Evolutionary conservation across 2,888 invertebrate species (phyloP), one percentile per base, ranked within the genome.

Genomic region (Caenorhabditis imperialis): DNA sequence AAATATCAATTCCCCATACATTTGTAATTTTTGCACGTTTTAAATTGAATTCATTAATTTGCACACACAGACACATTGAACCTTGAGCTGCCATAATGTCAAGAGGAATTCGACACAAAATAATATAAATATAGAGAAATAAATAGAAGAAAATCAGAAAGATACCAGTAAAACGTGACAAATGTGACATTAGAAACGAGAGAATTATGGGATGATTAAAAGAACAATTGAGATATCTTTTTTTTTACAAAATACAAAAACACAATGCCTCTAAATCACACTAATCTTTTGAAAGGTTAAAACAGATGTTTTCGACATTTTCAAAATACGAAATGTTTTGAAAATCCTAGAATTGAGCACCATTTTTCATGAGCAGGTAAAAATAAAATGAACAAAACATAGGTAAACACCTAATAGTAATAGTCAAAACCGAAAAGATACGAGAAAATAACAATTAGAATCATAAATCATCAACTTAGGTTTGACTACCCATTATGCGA

Each of bases 341-440:
- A 33, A 37, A 60, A n/a, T 23, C 30, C 20, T 16, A 12, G 33
- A 38, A 27, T 61, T 71, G 72, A 72, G 72, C 72, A 72, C 65
- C 72, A 54, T 44, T 71, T 51, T 65, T 57, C 55, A 57, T 54
- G 65, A 73, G 73, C 73, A 73, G 38, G n/a, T n/a, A n/a, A n/a
- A n/a, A n/a, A n/a, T n/a, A n/a, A n/a, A n/a, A n/a, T n/a, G n/a
- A n/a, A n/a, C n/a, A n/a, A n/a, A n/a, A n/a, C n/a, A n/a, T n/a
- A n/a, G n/a, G n/a, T n/a, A n/a, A n/a, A n/a, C n/a, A n/a, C n/a
- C n/a, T n/a, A n/a, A n/a, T n/a, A n/a, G n/a, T n/a, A n/a, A n/a
- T n/a, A n/a, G n/a, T n/a, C n/a, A n/a, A n/a, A n/a, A n/a, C n/a
- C n/a, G 47, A 54, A 38, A 48, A 54, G 12, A 48, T 16, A 16